A percentile compares a stretch with the other conserved stretches of the same genome.
phyloP scores from a whole-genome alignment of 1,140 invertebrate species.

The Nasonia giraulti region DNA sequence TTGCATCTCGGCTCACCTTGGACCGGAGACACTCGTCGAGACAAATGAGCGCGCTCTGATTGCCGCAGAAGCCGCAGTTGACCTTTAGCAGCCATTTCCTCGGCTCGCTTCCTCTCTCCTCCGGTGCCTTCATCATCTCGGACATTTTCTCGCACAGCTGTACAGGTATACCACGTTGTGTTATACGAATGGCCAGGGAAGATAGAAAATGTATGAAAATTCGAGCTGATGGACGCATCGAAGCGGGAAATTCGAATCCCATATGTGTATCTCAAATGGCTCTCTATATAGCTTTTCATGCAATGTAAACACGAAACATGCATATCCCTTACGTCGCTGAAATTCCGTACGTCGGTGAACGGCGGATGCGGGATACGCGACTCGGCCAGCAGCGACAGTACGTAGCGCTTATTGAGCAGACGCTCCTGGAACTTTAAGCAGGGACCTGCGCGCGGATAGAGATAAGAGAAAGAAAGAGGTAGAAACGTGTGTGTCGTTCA shows the following conservation, averaged over 20 bases:
- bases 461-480: background rate
- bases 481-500: slow-evolving; percentile 25
- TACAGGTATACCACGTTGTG: background rate
- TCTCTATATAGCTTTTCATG: too few relatives aligned
- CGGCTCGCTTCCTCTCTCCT: background rate
- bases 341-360: slow-evolving; percentile 46
- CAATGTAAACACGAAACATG: background rate
- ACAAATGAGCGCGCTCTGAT: slow-evolving; percentile 52
- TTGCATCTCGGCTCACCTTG: background rate
- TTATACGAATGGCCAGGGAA: too few relatives aligned
- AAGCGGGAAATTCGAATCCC: slow-evolving; percentile 11
- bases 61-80: slow-evolving; percentile 53
- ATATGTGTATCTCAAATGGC: background rate
- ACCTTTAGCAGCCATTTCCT: slow-evolving; percentile 56
- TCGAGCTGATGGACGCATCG: too few relatives aligned
- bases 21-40: slow-evolving; percentile 6
- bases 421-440: slow-evolving; percentile 54
- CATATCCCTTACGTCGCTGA: slow-evolving; percentile 50
- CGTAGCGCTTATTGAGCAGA: slow-evolving; percentile 53
- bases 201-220: background rate
- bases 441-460: slow-evolving; percentile 25
- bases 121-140: slow-evolving; percentile 28
- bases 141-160: slow-evolving; percentile 52
- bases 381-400: slow-evolving; percentile 47
- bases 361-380: slow-evolving; percentile 51